Base-by-base conservation (phyloP, 64 coral and sea anemone species). In the Orbicella faveolata region DNA sequence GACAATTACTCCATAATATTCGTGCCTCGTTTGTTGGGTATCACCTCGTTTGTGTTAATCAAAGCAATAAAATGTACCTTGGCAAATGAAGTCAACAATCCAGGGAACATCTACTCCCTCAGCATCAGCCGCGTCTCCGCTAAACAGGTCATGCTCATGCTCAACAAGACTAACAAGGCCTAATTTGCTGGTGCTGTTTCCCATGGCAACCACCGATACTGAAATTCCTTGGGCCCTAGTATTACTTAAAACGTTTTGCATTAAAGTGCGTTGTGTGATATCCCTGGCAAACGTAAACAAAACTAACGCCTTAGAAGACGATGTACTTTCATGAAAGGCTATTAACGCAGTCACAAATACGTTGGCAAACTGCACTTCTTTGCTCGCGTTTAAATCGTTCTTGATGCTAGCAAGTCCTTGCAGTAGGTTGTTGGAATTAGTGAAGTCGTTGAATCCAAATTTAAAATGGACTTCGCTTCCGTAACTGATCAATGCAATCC, bases 21-120 rank as follows among this genome's bases (percentile, higher is more conserved):
- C 44, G 4, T 48, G 4, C 44, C 44, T 48, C 44, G 44, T 6
- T 48, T 48, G 4, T 48, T 3, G 3, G 44, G 4, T 48, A 48
- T 48, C 44, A 6, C 4, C 2, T 48, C 44, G 5, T 48, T 6
- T 48, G 0, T 48, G 44, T 6, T 48, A 48, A 48, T 6, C 44
- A 48, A 48, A 48, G 44, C 44, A 48, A 48, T 48, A 48, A 48
- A 48, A 48, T 48, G 1, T 79, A 79, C 77, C 77, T 79, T 79
- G 39, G 25, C 77, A 79, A 55, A 79, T 79, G 23, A 25, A 30
- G 52, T 79, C 77, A 26, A 52, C 77, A 79, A 79, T 79, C 77
- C 77, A 79, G 0, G 77, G 77, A 57, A 79, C 51, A 11, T 70
- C 21, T 9, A 59, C 55, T 0, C n/a, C n/a, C 9, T 11, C 25